Percentiles rank a stretch among this genome's conserved stretches.
phyloP scores from a whole-genome alignment of 2,113 vertebrate species.

The Danionella cerebrum region DNA sequence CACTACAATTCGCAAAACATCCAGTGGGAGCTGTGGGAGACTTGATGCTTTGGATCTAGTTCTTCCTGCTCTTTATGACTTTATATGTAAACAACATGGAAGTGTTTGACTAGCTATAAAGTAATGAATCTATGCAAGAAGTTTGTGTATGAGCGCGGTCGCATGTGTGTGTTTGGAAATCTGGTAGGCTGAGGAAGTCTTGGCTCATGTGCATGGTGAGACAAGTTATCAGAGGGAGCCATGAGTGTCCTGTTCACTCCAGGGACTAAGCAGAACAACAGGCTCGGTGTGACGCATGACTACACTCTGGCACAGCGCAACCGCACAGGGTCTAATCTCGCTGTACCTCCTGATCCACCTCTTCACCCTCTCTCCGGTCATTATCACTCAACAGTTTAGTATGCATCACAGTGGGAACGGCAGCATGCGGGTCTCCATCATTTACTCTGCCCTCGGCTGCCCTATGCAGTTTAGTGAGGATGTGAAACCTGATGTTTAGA shows the following conservation, averaged over 20 bases:
- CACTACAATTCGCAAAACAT: background rate
- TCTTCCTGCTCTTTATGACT: background rate
- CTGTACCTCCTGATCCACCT: conserved; percentile 48
- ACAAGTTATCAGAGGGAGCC: conserved; percentile 67
- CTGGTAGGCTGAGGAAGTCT: conserved; percentile 31
- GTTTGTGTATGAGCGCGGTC: conserved; percentile 14
- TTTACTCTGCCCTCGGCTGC: conserved; percentile 20
- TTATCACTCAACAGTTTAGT: conserved; percentile 39
- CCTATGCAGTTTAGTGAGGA: background rate
- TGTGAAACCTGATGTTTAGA: background rate
- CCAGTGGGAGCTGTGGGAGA: no score
- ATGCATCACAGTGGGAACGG: conserved; percentile 9
- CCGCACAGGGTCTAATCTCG: conserved; percentile 35
- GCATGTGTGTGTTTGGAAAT: conserved; percentile 6
- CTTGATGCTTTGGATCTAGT: background rate
- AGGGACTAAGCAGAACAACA: conserved; percentile 65
- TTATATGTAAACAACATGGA: background rate
- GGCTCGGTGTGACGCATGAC: conserved; percentile 68
- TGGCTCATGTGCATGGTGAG: conserved; percentile 60
- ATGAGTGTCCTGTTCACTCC: conserved; percentile 64
- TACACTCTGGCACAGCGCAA: conserved; percentile 54
- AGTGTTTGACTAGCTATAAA: conserved; percentile 12
- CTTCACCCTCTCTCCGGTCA: conserved; percentile 37
- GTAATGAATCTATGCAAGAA: conserved; percentile 1
- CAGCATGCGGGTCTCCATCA: background rate